A percentile compares a stretch with the other conserved stretches of the same genome.
Conservation (phyloP, 2,888 invertebrate species). For the Doris montereyensis region DNA sequence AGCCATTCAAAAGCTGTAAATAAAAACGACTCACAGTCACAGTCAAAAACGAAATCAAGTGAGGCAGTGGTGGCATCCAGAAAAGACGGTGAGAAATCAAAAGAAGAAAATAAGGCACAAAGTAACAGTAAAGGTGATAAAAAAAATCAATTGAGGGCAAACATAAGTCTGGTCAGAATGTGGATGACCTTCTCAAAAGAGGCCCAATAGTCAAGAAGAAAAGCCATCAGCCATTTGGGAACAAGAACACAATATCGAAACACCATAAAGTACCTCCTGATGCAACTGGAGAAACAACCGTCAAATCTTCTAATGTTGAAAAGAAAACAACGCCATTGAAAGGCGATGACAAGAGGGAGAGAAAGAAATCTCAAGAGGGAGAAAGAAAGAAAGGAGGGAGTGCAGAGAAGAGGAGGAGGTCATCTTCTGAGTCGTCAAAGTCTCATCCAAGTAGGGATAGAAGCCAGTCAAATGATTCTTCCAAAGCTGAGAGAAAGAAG, state of each 20-base stretch:
- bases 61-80: background rate
- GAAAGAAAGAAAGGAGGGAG: constrained; percentile 8
- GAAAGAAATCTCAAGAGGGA: constrained; percentile 20
- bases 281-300: too few species aligned
- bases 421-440: background rate
- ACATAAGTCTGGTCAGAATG: background rate
- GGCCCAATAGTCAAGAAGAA: constrained; percentile 37
- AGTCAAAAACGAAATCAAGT: background rate
- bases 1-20: too few species aligned
- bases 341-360: constrained; percentile 8
- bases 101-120: too few species aligned
- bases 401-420: constrained; percentile 24
- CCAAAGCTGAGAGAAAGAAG: constrained; percentile 26
- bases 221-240: constrained; percentile 40
- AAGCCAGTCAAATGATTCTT: constrained; percentile 4
- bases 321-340: constrained; percentile 3
- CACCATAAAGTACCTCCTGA: background rate
- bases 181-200: constrained; percentile 37
- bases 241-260: constrained; percentile 24
- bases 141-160: background rate
- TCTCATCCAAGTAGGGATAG: background rate
- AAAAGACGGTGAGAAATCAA: background rate
- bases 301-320: background rate
- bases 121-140: too few species aligned
- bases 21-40: too few species aligned